Evolutionary conservation across 2,888 invertebrate species (phyloP).

Genomic region (Calliphora vomitoria): DNA sequence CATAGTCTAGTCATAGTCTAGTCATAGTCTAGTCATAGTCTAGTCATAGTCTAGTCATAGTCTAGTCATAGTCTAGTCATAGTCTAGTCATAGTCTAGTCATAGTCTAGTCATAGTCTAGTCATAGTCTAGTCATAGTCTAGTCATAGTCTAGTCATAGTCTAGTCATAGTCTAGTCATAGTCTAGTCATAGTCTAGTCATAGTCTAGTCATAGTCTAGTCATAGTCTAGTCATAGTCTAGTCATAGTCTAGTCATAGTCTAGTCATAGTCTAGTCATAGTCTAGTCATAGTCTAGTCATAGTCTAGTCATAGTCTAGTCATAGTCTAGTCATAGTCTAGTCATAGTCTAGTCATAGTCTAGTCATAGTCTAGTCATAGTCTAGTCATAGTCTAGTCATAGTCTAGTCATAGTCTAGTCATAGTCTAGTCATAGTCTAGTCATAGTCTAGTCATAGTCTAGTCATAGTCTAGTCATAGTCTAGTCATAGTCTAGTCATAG

Average conservation of each 20-base stretch:
- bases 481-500: neutral
- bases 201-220: conserved; percentile 1
- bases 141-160: conserved; percentile 1
- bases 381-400: conserved; percentile 1
- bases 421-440: conserved; percentile 1
- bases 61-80: conserved; percentile 1
- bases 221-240: conserved; percentile 1
- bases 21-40: conserved; percentile 1
- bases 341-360: conserved; percentile 1
- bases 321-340: conserved; percentile 1
- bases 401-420: conserved; percentile 1
- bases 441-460: conserved; percentile 1
- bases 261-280: conserved; percentile 1
- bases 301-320: conserved; percentile 1
- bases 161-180: conserved; percentile 1
- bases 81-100: conserved; percentile 1
- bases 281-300: neutral
- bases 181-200: conserved; percentile 1
- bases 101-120: conserved; percentile 1
- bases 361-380: conserved; percentile 1
- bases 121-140: conserved; percentile 1
- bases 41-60: conserved; percentile 1
- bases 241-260: conserved; percentile 1
- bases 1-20: conserved; percentile 1
- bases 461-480: conserved; percentile 1